phyloP scores from a whole-genome alignment of 1,140 invertebrate species.

The Pseudomyrmex cubaensis region DNA sequence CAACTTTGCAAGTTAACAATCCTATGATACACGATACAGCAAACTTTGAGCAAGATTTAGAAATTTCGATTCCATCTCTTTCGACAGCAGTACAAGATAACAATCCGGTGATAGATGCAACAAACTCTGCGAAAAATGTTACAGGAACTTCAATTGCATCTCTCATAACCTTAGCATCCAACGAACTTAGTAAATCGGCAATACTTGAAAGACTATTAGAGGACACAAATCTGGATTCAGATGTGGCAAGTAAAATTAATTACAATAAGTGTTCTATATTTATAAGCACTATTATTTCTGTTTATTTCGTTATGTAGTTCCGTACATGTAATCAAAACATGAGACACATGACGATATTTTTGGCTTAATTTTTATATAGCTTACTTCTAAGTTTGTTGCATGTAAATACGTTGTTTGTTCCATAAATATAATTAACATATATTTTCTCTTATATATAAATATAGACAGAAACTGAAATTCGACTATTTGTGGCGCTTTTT shows the following conservation, averaged over 20 bases:
- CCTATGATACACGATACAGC: conserved; percentile 57
- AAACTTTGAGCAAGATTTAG: conserved; percentile 72
- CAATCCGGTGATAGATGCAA: conserved; percentile 78
- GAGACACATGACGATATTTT: too few species aligned
- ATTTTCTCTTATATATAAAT: conserved; percentile 8
- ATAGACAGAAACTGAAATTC: conserved; percentile 88
- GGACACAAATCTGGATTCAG: conserved; percentile 77
- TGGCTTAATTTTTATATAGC: too few species aligned
- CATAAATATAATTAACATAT: not conserved
- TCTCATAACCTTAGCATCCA: conserved; percentile 25
- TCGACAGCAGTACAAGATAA: conserved; percentile 64
- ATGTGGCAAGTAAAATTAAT: conserved; percentile 5
- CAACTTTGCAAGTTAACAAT: too few species aligned
- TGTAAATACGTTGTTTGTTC: too few species aligned
- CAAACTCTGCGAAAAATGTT: not conserved
- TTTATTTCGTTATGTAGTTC: too few species aligned
- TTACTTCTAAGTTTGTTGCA: too few species aligned
- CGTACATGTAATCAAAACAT: too few species aligned
- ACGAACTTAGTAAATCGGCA: not conserved
- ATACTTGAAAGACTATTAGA: conserved; percentile 86
- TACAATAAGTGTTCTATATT: not conserved
- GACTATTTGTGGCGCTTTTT: conserved; percentile 86
- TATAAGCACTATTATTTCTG: too few species aligned
- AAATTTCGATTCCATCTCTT: conserved; percentile 64
- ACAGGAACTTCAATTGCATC: conserved; percentile 66